Base-by-base conservation (phyloP, 1,140 invertebrate genomes). In the Hormaphis cornu region DNA sequence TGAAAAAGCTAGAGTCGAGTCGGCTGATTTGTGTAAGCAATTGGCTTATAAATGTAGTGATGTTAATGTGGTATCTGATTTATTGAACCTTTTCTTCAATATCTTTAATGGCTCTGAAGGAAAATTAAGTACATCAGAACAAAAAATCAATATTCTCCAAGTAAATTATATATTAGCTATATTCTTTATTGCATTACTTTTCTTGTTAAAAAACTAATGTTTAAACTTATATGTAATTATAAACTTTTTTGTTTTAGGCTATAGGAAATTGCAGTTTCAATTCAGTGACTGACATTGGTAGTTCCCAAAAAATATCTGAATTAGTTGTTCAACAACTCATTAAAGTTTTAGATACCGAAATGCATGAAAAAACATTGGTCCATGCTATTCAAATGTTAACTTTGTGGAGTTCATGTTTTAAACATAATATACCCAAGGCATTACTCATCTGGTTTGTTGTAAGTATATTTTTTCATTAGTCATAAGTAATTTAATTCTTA, bases 21-120 rank as follows among this genome's bases (percentile, higher is more conserved):
- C 93, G 1, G 81, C 84, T 18, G 78, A 81, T 61, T 88, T 89
- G 9, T 85, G 88, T 59, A 83, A 84, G 72, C 80, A 82, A 71
- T 77, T 97, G 16, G 84, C 89, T 3, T 74, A 81, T 37, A 87
- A 91, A 74, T 92, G 90, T 76, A 87, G 84, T 44, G 84, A 89
- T 71, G 77, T 81, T 12, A 79, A 81, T 16, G 83, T 87, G 2
- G 79, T 95, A 16, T 84, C 86, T 73, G 81, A 81, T 50, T 75
- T 96, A 22, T 75, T 94, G 0, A 81, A 84, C 40, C 84, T 88
- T 66, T 81, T 90, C 30, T 95, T 96, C 80, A 85, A 82, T 4
- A 85, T 94, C 7, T 87, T 95, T 74, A 86, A 93, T 80, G 93
- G 94, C 37, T 89, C 90, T 8, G 88, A 95, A 77, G 94, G 93